These are phyloP conservation scores for Stegana nigrithorax DNA, from an alignment of 2,888 invertebrate species.

Conservation along the genomic window DNA sequence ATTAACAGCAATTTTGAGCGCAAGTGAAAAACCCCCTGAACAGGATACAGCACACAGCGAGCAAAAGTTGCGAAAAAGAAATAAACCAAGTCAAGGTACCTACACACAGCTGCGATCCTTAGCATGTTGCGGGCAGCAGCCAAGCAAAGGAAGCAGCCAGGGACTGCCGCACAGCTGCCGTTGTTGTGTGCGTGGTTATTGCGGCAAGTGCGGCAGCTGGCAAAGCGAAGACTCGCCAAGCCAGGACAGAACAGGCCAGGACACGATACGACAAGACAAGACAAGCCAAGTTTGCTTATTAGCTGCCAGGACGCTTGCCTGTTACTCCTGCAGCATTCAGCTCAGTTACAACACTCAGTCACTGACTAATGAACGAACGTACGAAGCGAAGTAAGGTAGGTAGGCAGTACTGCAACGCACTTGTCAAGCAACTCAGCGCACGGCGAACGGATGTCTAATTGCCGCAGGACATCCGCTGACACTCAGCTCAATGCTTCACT, in stretches of 20 bases:
- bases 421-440: no score
- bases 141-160: neutral
- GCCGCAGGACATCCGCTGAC: conserved; percentile 10
- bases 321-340: neutral
- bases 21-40: no score
- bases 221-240: no score
- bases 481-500: neutral
- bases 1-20: conserved; percentile 64
- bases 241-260: no score
- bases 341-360: neutral
- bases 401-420: conserved; percentile 1
- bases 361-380: no score
- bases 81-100: no score
- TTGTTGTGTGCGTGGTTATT: conserved; percentile 6
- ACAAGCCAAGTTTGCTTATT: conserved; percentile 11
- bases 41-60: conserved; percentile 27
- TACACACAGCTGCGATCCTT: no score
- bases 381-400: conserved; percentile 13
- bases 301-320: neutral
- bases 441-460: conserved; percentile 11
- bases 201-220: no score
- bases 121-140: no score
- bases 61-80: conserved; percentile 32
- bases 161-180: neutral
- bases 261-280: no score